These are phyloP conservation scores for Strix uralensis DNA, from an alignment of 2,113 vertebrate genomes.

Conservation along the genomic window DNA sequence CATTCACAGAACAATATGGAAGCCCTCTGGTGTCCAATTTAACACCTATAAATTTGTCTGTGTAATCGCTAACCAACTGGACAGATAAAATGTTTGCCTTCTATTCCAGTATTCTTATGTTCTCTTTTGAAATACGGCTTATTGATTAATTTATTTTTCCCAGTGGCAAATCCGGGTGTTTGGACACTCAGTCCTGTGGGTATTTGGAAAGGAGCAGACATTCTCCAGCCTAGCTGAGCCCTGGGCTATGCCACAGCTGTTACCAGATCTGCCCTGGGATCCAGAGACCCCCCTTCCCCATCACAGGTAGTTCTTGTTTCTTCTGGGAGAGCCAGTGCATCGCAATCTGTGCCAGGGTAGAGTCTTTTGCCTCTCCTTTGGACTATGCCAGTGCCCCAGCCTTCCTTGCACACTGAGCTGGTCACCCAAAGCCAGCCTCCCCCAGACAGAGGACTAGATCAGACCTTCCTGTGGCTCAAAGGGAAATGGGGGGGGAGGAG, in stretches of 20 bases:
- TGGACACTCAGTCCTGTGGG: neutral
- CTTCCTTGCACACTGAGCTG: neutral
- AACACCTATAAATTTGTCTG: conserved; percentile 35
- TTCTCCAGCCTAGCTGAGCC: neutral
- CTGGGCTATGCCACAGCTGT: neutral
- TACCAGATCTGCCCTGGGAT: neutral
- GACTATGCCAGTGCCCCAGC: neutral
- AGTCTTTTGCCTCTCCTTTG: neutral
- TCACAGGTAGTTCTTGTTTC: rapidly evolving
- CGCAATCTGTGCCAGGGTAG: neutral
- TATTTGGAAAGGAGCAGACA: neutral
- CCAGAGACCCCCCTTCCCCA: neutral
- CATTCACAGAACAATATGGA: conserved; percentile 7
- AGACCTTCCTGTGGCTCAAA: neutral
- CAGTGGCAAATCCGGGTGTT: neutral
- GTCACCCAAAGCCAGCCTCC: neutral
- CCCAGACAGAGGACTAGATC: neutral
- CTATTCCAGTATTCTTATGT: neutral
- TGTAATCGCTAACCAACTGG: conserved; percentile 10
- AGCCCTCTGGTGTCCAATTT: conserved; percentile 40
- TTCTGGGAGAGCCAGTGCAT: neutral
- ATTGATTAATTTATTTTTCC: neutral
- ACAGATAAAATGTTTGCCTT: conserved; percentile 25
- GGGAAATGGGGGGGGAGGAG: neutral
- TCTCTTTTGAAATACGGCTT: neutral